Evolutionary conservation across 2,888 invertebrate species (phyloP).

Genomic region (Hypomecis punctinalis): DNA sequence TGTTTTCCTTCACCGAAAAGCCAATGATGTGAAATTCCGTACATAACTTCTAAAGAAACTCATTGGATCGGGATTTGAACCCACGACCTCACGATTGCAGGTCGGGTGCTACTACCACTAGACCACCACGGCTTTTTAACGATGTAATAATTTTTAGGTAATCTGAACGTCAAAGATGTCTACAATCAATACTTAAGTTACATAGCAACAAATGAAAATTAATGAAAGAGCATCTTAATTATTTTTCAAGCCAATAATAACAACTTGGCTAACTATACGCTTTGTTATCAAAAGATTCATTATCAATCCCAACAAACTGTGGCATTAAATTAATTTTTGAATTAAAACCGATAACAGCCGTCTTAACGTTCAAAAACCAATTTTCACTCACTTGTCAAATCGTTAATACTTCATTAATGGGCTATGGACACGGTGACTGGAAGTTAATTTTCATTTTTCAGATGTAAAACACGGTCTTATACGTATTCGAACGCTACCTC

Average conservation of each 20-base stretch:
- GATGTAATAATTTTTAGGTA: no score
- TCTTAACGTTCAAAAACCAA: constrained; percentile 72
- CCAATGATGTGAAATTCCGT: no score
- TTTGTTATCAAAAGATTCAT: constrained; percentile 6
- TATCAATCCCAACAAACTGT: constrained; percentile 16
- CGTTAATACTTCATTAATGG: constrained; percentile 73
- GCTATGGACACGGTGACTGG: constrained; percentile 69
- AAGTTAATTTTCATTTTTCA: constrained; percentile 64
- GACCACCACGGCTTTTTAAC: no score
- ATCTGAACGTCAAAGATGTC: no score
- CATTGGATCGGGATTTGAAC: no score
- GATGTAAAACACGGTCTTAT: constrained; percentile 28
- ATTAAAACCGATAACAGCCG: constrained; percentile 56
- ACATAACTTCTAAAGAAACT: no score
- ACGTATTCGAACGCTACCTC: constrained; percentile 40
- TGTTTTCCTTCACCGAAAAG: no score
- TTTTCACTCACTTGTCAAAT: constrained; percentile 78
- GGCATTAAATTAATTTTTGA: constrained; percentile 56
- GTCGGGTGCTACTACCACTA: no score
- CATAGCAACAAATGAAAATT: no score
- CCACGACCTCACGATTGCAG: no score
- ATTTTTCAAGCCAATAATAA: not conserved
- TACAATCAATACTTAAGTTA: no score
- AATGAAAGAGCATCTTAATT: no score
- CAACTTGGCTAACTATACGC: not conserved